Evolutionary conservation across 2,113 vertebrate species (phyloP).

Genomic region (Poeciliopsis prolifica): DNA sequence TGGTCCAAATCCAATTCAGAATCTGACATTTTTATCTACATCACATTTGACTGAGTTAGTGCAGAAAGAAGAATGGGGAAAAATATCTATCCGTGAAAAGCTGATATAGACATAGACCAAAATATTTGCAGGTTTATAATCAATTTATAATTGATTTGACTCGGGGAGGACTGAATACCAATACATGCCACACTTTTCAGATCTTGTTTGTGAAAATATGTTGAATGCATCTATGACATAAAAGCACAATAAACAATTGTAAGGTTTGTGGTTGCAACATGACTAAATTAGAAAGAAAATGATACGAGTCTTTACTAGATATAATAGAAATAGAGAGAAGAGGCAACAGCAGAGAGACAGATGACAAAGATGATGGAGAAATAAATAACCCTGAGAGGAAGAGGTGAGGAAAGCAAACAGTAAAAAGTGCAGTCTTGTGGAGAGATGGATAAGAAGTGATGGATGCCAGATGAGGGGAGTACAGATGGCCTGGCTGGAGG

Average conservation of each 20-base stretch:
- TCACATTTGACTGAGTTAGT: too few species aligned
- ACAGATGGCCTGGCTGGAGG: constrained; percentile 48
- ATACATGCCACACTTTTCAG: background rate
- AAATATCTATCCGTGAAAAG: too few species aligned
- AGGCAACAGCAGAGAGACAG: background rate
- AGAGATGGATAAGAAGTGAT: constrained; percentile 37
- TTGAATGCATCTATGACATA: background rate
- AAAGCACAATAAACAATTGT: too few species aligned
- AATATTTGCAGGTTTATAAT: background rate
- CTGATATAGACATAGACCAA: background rate
- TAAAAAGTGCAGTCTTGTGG: constrained; percentile 19
- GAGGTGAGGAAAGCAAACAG: constrained; percentile 12
- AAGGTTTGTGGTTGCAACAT: too few species aligned
- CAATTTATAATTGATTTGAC: background rate
- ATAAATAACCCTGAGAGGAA: background rate
- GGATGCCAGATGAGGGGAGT: constrained; percentile 32
- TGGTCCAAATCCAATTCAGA: too few species aligned
- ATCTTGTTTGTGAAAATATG: background rate
- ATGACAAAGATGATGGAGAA: background rate
- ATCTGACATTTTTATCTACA: too few species aligned
- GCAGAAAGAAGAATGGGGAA: too few species aligned
- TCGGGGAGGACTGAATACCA: background rate
- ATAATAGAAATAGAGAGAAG: background rate
- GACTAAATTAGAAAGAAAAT: too few species aligned
- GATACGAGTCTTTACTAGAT: background rate